A percentile compares a stretch with the other conserved stretches of the same genome.
phyloP scores from a whole-genome alignment of 2,113 vertebrate species.

The Caretta caretta region DNA sequence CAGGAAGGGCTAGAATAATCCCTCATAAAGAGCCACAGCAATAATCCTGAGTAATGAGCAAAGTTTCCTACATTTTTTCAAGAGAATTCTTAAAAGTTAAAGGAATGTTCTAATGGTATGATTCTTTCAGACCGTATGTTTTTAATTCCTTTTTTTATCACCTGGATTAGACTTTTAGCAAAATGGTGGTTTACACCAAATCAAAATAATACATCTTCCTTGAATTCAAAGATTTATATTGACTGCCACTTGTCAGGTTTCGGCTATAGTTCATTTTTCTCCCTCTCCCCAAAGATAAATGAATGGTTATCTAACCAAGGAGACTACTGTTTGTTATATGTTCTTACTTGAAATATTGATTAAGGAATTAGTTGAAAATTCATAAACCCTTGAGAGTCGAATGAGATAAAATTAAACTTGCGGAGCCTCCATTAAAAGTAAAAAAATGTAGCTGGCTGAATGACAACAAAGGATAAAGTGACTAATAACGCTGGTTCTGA shows the following conservation, averaged over 20 bases:
- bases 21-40: neutral
- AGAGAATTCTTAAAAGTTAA: neutral
- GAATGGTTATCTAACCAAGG: neutral
- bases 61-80: neutral
- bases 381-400: neutral
- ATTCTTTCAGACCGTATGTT: neutral
- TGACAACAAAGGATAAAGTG: constrained; percentile 7
- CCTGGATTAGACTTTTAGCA: neutral
- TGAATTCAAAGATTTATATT: neutral
- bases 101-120: neutral
- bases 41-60: neutral
- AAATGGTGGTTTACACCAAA: neutral
- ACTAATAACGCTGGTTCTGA: neutral
- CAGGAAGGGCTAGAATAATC: neutral
- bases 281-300: neutral
- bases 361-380: neutral
- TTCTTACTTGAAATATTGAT: neutral
- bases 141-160: neutral
- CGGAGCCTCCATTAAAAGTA: neutral
- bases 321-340: neutral
- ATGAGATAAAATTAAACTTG: neutral
- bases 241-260: neutral
- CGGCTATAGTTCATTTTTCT: neutral
- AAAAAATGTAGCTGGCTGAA: neutral
- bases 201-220: neutral